Evolutionary conservation across 64 coral and sea anemone genomes (phyloP).

Genomic region (Anthopleura sola): DNA sequence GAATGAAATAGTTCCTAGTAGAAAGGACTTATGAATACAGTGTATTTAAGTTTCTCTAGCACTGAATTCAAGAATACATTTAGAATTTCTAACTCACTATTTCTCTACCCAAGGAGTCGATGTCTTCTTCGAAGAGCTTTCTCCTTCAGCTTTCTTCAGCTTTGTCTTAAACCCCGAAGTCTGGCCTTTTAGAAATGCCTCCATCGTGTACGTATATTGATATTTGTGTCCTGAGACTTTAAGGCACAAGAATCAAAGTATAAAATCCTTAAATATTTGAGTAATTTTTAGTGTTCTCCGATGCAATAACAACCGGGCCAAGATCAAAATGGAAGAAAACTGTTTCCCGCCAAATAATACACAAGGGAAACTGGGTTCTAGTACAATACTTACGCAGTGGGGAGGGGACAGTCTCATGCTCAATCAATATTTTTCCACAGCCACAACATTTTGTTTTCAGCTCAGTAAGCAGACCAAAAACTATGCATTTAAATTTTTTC

Average conservation of each 20-base stretch:
- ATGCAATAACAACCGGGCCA: not conserved
- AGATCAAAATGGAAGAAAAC: conserved; percentile 23
- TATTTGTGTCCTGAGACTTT: not conserved
- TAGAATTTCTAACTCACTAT: conserved; percentile 69
- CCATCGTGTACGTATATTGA: conserved; percentile 39
- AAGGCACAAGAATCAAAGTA: not conserved
- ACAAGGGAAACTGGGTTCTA: not conserved
- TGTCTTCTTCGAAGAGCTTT: conserved; percentile 56
- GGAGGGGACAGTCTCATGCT: not conserved
- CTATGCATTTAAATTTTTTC: too few species aligned
- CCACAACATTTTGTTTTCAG: not conserved
- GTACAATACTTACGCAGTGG: conserved; percentile 7
- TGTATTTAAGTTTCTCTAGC: not conserved
- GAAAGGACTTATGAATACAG: not conserved
- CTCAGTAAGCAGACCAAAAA: too few species aligned
- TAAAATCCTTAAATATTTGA: not conserved
- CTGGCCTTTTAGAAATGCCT: conserved; percentile 80
- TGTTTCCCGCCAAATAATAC: conserved; percentile 71
- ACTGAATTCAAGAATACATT: not conserved
- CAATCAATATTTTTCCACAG: not conserved
- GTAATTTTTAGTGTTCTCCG: not conserved
- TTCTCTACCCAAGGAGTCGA: conserved; percentile 96
- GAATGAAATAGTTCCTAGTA: not conserved
- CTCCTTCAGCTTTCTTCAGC: conserved; percentile 45
- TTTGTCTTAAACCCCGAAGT: conserved; percentile 36